phyloP scores from a whole-genome alignment of 2,888 invertebrate species.

The Toxonevra muliebris region DNA sequence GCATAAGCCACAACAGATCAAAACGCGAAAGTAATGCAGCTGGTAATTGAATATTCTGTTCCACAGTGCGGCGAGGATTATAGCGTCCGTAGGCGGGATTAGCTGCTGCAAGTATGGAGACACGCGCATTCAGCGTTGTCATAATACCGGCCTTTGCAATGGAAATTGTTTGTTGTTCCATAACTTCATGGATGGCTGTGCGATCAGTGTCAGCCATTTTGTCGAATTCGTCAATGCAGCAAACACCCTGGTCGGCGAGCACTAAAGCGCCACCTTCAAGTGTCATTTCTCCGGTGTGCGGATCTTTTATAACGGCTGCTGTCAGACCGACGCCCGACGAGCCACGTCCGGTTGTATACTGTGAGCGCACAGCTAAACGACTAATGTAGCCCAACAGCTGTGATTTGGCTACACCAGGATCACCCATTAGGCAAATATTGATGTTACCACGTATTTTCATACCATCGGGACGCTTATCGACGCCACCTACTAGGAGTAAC shows the following conservation, averaged over 20 bases:
- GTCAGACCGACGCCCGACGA: slow-evolving; percentile 99
- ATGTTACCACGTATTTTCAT: slow-evolving; percentile 98
- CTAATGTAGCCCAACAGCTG: slow-evolving; percentile 95
- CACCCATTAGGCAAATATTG: slow-evolving; percentile 99
- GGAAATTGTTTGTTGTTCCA: slow-evolving; percentile 99
- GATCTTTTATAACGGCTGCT: slow-evolving; percentile 97
- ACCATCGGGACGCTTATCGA: slow-evolving; percentile 88
- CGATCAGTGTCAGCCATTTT: slow-evolving; percentile 98
- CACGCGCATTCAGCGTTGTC: slow-evolving; percentile 97
- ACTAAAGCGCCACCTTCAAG: slow-evolving; percentile 97
- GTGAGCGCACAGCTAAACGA: slow-evolving; percentile 90
- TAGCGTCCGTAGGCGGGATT: slow-evolving; percentile 99
- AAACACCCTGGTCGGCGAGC: slow-evolving; percentile 94
- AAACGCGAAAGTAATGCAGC: slow-evolving; percentile 96
- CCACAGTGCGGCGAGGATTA: slow-evolving; percentile 92
- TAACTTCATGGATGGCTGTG: slow-evolving; percentile 96
- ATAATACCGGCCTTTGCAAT: slow-evolving; percentile 99
- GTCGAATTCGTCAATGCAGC: slow-evolving; percentile 99
- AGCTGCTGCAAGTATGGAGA: slow-evolving; percentile 97
- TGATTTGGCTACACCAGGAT: slow-evolving; percentile 99
- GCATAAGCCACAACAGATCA: slow-evolving; percentile 95
- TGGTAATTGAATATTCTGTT: slow-evolving; percentile 97
- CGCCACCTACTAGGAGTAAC: slow-evolving; percentile 89
- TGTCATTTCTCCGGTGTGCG: slow-evolving; percentile 96
- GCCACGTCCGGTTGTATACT: slow-evolving; percentile 96